These are phyloP conservation scores for Cephus cinctus DNA, from an alignment of 1,140 invertebrate species.

Conservation along the genomic window DNA sequence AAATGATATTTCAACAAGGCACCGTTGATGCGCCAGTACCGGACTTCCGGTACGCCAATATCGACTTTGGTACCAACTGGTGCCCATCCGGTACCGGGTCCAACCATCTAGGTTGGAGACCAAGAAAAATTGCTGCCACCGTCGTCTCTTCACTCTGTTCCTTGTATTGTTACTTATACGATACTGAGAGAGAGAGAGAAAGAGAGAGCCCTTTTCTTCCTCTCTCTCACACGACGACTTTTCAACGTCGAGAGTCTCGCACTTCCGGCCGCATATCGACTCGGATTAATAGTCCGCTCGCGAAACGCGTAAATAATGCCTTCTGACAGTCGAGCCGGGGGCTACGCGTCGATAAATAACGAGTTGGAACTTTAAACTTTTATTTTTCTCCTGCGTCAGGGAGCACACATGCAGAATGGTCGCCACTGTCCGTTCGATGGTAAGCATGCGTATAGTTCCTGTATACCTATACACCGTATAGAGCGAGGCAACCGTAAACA, in stretches of 20 bases:
- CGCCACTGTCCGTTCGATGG: too few species aligned
- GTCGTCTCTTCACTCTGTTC: too few species aligned
- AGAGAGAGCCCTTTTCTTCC: conserved; percentile 14
- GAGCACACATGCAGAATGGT: too few species aligned
- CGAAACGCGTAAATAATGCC: conserved; percentile 36
- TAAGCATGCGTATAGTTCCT: too few species aligned
- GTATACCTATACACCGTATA: too few species aligned
- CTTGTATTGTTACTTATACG: too few species aligned
- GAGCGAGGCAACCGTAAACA: too few species aligned
- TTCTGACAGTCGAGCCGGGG: conserved; percentile 29
- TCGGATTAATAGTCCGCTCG: conserved; percentile 35
- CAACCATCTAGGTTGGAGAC: background rate
- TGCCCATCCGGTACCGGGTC: background rate
- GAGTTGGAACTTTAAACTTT: conserved; percentile 35
- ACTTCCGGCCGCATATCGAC: conserved; percentile 22
- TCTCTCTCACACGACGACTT: conserved; percentile 4
- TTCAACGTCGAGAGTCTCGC: background rate
- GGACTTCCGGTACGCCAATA: conserved; percentile 7
- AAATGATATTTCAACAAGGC: too few species aligned
- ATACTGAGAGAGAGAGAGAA: conserved; percentile 22
- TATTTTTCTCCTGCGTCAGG: conserved; percentile 15
- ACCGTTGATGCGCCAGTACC: background rate
- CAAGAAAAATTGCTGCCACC: background rate
- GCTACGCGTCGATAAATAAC: conserved; percentile 37
- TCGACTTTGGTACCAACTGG: too few species aligned